Evolutionary conservation across 30 jellyfish, hydroid and myxozoan genomes (phyloP).

Genomic region (Haliclystus octoradiatus): DNA sequence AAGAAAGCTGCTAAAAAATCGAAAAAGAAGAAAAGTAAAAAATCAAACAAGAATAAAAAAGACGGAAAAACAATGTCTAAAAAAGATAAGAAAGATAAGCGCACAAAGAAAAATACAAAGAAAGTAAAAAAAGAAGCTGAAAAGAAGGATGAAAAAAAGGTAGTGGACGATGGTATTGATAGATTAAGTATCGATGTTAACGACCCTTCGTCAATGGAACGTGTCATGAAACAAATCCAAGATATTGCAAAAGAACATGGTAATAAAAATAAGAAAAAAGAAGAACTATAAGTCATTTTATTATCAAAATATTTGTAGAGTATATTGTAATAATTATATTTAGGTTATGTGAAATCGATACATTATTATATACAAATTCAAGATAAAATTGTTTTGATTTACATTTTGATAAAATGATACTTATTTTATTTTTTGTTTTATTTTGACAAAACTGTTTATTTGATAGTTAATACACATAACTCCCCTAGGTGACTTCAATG

Average conservation of each 20-base stretch:
- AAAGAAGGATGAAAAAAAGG: conserved; percentile 7
- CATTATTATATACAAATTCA: too few relatives aligned
- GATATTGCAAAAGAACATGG: conserved; percentile 40
- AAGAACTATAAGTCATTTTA: too few relatives aligned
- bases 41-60: neutral
- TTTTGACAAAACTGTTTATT: too few relatives aligned
- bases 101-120: conserved; percentile 5
- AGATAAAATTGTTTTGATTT: too few relatives aligned
- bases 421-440: too few relatives aligned
- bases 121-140: conserved; percentile 6
- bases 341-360: too few relatives aligned
- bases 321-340: too few relatives aligned
- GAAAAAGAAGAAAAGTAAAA: neutral
- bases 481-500: too few relatives aligned
- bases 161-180: conserved; percentile 25
- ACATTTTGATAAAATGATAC: too few relatives aligned
- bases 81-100: conserved; percentile 27
- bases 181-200: conserved; percentile 38
- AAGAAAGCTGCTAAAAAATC: too few relatives aligned
- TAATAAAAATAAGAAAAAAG: conserved; percentile 23
- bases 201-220: conserved; percentile 67
- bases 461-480: too few relatives aligned
- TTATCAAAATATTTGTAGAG: too few relatives aligned
- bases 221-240: conserved; percentile 63
- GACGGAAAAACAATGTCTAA: conserved; percentile 55